Evolutionary conservation across 2,113 vertebrate genomes (phyloP), one percentile per base, ranked within the genome.

Genomic region (Chlorodrepanis virens): DNA sequence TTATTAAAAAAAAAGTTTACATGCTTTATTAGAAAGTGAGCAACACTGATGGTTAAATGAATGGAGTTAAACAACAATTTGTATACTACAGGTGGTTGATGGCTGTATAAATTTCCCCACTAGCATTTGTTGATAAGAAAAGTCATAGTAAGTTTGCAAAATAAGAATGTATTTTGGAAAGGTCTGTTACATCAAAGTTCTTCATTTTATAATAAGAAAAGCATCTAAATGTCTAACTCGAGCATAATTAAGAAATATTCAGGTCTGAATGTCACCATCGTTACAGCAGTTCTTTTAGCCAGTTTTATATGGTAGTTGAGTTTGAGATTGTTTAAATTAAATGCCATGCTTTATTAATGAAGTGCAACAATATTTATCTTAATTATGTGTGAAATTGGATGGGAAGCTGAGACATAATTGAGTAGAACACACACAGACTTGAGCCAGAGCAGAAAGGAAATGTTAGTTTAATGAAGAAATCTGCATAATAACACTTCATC

Each of bases 361-460:
- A 78, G 7, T 82, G 37, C 50, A 85, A 93, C 31, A 85, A 57
- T 85, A 93, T 90, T 97, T 91, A 68, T 87, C 57, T 83, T 84
- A 64, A 89, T 92, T 92, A 61, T 60, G 61, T 87, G 44, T 64
- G 40, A 11, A 87, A 85, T 37, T 44, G 40, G 6, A 60, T 65
- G 53, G 11, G 53, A 23, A 61, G 45, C 70, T 83, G 74, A 83
- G 67, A 40, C 23, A 6, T 80, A 89, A 24, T 44, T 69, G 56
- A 87, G 27, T 33, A 78, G 87, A 93, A 88, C 82, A 85, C 70
- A 91, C 82, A 94, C 15, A 89, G 63, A 65, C 31, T 87, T 13
- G 5, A 87, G 77, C 21, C 11, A 4, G 0, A 89, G 59, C 77
- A 83, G 61, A 91, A 91, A 83, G 25, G 67, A 91, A 77, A 74